phyloP scores from a whole-genome alignment of 2,113 vertebrate species.

The Edolisoma coerulescens region DNA sequence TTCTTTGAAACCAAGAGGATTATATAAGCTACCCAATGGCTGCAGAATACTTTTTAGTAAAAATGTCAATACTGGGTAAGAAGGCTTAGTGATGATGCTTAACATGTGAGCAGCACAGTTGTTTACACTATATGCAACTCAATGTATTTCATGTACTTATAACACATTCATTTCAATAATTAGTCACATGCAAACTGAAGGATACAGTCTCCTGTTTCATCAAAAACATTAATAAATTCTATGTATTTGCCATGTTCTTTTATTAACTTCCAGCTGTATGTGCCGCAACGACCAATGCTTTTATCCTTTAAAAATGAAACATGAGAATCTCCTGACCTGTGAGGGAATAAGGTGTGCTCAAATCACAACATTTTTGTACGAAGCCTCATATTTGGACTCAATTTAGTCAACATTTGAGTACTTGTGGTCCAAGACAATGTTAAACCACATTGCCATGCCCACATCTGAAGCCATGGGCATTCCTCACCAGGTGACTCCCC shows the following conservation, averaged over 20 bases:
- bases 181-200: not conserved
- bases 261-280: not conserved
- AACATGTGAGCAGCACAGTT: not conserved
- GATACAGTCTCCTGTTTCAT: not conserved
- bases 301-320: not conserved
- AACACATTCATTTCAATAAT: not conserved
- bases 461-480: not conserved
- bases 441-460: not conserved
- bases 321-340: not conserved
- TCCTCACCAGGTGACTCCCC: not conserved
- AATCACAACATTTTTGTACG: not conserved
- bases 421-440: not conserved
- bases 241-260: not conserved
- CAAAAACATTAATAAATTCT: not conserved
- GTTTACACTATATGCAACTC: not conserved
- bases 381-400: not conserved
- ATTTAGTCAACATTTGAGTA: not conserved
- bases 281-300: not conserved
- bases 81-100: not conserved
- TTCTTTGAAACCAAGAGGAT: slow-evolving; percentile 29
- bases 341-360: not conserved
- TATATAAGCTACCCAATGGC: not conserved
- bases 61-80: not conserved
- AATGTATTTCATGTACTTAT: not conserved
- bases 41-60: not conserved